Conservation (phyloP, 2,113 vertebrate genomes). For the Phyllostomus discolor region DNA sequence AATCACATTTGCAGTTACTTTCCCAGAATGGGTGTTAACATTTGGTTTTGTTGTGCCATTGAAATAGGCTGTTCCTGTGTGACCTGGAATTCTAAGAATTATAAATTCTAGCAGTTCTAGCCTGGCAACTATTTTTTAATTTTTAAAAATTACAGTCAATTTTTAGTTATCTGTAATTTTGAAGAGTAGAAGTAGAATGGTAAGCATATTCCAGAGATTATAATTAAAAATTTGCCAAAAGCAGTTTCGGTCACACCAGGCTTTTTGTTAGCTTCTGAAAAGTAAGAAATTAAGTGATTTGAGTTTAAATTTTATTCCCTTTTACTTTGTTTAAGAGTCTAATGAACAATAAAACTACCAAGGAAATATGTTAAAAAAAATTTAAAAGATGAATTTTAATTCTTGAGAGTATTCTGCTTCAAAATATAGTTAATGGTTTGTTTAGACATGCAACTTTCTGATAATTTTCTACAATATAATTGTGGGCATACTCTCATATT, state of each 20-base stretch:
- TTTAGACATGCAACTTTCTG: neutral
- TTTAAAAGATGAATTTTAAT: slow-evolving; percentile 12
- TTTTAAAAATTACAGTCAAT: neutral
- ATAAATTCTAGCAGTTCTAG: neutral
- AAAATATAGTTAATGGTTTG: neutral
- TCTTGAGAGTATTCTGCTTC: neutral
- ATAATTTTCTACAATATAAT: neutral
- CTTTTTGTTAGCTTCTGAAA: slow-evolving; percentile 8
- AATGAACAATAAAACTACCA: neutral
- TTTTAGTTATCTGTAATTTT: slow-evolving; percentile 3
- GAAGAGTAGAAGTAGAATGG: neutral
- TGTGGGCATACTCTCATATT: neutral
- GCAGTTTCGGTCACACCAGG: neutral
- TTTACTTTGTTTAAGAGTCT: slow-evolving; percentile 1
- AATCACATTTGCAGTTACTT: neutral
- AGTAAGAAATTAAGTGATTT: slow-evolving; percentile 7
- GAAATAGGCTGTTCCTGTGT: neutral
- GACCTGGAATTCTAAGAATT: neutral
- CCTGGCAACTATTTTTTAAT: neutral
- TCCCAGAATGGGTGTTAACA: neutral
- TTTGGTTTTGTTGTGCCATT: neutral
- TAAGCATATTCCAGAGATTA: neutral
- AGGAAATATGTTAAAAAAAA: neutral
- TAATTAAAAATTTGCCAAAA: neutral
- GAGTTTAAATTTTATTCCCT: neutral